Base-by-base conservation (phyloP, 2,797 vertebrate genomes). In the Sardinella longiceps region DNA sequence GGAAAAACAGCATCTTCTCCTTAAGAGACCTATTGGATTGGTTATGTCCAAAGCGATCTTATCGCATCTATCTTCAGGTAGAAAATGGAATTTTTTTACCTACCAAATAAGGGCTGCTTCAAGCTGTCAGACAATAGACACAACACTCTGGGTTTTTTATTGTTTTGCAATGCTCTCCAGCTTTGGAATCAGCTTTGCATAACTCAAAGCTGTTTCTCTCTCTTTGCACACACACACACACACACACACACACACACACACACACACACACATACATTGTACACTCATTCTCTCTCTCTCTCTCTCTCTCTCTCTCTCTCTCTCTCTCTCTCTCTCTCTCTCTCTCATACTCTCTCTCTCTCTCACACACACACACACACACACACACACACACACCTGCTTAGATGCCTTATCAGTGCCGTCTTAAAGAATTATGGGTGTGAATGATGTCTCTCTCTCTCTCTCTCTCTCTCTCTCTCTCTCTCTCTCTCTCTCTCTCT, bases 371-470 rank as follows among this genome's bases (percentile, higher is more conserved):
- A 70, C 11, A 70, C 63, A 70, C 7, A 70, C 63, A 70, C n/a
- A 37, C 63, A 70, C 25, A 74, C 30, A 85, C 60, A 74, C 60
- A 82, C 45, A 56, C 82, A 83, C 82, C 45, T 50, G 39, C 46
- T 18, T 33, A 74, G 30, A 37, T 39, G 66, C 18, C 30, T 74
- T 74, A 74, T 74, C 66, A 28, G 6, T 3, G 66, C 33, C 37
- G 63, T 37, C 30, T 66, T 28, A 20, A 37, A 37, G 63, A 10
- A 74, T 37, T 30, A 5, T 33, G 30, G 66, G 30, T 74, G 66
- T 74, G 33, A 74, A 74, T 74, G 66, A 74, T 74, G 66, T 18
- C 12, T 39, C 66, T 74, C 30, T 74, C 2, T 37, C 63, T 2
- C n/a, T n/a, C n/a, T n/a, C n/a, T n/a, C n/a, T n/a, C n/a, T n/a